These are phyloP conservation scores for Lepidostoma basale DNA, from an alignment of 1,140 invertebrate genomes.

Conservation along the genomic window DNA sequence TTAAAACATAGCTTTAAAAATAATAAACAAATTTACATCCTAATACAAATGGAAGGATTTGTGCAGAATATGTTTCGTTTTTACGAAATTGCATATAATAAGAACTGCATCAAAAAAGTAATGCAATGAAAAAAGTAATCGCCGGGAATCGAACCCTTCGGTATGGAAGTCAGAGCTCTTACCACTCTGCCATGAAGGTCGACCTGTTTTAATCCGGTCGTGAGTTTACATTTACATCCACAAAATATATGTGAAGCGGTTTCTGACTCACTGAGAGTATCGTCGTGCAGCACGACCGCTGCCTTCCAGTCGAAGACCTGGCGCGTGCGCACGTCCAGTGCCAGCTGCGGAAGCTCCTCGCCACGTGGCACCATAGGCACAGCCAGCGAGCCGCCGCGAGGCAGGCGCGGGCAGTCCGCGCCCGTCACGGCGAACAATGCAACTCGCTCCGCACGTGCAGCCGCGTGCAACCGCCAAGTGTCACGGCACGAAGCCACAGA, in stretches of 20 bases:
- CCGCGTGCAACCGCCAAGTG: slow-evolving; percentile 70
- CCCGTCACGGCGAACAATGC: slow-evolving; percentile 71
- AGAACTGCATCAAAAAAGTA: too few relatives aligned
- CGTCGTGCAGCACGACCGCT: slow-evolving; percentile 72
- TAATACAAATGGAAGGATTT: too few relatives aligned
- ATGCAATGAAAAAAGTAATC: too few relatives aligned
- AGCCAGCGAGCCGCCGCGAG: slow-evolving; percentile 67
- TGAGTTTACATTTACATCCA: too few relatives aligned
- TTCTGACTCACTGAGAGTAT: slow-evolving; percentile 71
- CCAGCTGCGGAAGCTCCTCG: slow-evolving; percentile 74
- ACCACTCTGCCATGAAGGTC: too few relatives aligned
- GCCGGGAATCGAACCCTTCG: too few relatives aligned
- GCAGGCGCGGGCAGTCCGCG: slow-evolving; percentile 74
- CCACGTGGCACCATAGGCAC: slow-evolving; percentile 68
- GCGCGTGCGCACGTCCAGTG: slow-evolving; percentile 71
- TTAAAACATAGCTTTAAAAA: too few relatives aligned
- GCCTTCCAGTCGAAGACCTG: slow-evolving; percentile 71
- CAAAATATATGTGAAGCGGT: too few relatives aligned
- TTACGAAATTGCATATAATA: background rate
- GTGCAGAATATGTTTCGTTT: too few relatives aligned
- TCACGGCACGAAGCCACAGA: slow-evolving; percentile 71
- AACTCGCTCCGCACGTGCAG: slow-evolving; percentile 65
- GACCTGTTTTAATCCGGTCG: too few relatives aligned
- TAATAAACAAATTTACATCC: too few relatives aligned
- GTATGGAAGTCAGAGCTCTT: too few relatives aligned